Percentiles rank a stretch among this genome's conserved stretches.
Evolutionary conservation across 2,113 vertebrate species (phyloP).

Genomic region (Alexandromys fortis): DNA sequence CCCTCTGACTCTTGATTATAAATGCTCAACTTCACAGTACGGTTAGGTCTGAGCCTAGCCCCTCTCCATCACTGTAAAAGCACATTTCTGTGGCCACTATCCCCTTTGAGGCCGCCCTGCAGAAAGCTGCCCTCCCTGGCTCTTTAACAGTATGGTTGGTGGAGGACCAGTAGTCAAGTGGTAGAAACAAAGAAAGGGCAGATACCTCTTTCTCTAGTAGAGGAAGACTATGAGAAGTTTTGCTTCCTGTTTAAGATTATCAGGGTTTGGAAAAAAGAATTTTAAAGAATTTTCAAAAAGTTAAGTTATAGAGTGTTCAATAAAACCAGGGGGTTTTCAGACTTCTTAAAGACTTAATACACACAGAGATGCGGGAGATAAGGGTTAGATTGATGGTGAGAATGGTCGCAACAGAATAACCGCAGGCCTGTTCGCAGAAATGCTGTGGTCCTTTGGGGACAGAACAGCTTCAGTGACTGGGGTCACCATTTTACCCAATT

Average conservation of each 20-base stretch:
- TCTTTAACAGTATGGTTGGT: not conserved
- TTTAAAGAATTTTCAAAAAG: constrained; percentile 46
- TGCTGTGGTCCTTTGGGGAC: not conserved
- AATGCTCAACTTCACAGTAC: not conserved
- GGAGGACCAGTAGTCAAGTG: not conserved
- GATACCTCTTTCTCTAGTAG: not conserved
- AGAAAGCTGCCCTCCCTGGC: not conserved
- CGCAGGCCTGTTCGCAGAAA: not conserved
- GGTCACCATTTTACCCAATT: not conserved
- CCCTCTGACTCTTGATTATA: not conserved
- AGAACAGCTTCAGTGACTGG: not conserved
- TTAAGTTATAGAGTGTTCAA: constrained; percentile 46
- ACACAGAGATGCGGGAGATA: not conserved
- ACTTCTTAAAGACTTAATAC: constrained; percentile 10
- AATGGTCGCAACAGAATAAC: not conserved
- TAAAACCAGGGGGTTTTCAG: not conserved
- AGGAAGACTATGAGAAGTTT: constrained; percentile 16
- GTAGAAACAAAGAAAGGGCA: not conserved
- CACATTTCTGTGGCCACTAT: no score
- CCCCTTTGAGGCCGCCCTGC: not conserved
- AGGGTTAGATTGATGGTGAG: not conserved
- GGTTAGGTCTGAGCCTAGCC: not conserved
- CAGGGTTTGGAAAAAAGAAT: not conserved
- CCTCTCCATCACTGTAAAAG: not conserved
- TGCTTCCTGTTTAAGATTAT: constrained; percentile 41